A percentile compares a stretch with the other conserved stretches of the same genome.
These are phyloP conservation scores for Eupithecia subfuscata DNA, from an alignment of 2,888 invertebrate species.

Conservation along the genomic window DNA sequence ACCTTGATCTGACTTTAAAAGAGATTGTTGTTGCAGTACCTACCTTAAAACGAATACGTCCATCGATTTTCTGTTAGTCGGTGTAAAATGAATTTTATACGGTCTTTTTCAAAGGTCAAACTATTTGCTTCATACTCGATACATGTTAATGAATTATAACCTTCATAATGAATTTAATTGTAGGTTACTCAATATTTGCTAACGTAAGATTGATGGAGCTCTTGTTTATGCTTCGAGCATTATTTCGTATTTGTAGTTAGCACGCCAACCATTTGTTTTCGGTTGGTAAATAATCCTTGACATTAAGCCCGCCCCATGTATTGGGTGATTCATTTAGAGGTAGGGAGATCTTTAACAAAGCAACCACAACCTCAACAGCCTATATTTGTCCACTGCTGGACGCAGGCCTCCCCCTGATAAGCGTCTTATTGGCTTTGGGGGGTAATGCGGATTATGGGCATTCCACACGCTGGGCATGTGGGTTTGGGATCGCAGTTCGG, in stretches of 20 bases:
- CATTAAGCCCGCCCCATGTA: no score
- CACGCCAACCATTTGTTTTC: not conserved
- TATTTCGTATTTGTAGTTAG: not conserved
- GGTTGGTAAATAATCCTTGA: no score
- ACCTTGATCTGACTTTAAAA: conserved; percentile 28
- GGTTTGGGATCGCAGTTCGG: no score
- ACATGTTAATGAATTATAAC: conserved; percentile 9
- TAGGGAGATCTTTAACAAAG: no score
- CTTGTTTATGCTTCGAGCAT: not conserved
- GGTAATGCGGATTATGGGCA: no score
- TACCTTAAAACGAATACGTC: not conserved
- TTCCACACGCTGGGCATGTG: no score
- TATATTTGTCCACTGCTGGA: no score
- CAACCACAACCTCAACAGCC: no score
- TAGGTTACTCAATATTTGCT: not conserved
- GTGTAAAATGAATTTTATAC: conserved; percentile 1
- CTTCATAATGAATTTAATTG: not conserved
- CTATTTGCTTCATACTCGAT: not conserved
- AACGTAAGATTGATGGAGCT: not conserved
- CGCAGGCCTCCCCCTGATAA: no score
- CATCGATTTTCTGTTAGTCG: not conserved
- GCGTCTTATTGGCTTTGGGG: no score
- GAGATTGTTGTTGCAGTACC: conserved; percentile 24
- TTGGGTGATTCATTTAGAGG: no score
- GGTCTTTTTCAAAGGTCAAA: conserved; percentile 8